Percentiles rank a stretch among this genome's conserved stretches.
Evolutionary conservation across 2,888 invertebrate genomes (phyloP).

Genomic region (Lycocerus yunnanus): DNA sequence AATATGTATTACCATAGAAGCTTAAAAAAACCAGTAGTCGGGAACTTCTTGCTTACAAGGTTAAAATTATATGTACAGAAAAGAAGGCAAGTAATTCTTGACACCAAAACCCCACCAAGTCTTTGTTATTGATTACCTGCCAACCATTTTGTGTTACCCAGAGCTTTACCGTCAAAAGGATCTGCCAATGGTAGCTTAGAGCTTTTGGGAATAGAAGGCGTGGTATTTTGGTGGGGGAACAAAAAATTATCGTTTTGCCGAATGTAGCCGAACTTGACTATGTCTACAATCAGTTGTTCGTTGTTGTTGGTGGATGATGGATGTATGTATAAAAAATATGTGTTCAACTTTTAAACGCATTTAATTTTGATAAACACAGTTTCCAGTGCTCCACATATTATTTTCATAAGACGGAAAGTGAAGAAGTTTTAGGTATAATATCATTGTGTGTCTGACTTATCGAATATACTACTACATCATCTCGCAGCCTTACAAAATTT

Average conservation of each 20-base stretch:
- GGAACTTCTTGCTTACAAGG: slow-evolving; percentile 42
- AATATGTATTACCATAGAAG: slow-evolving; percentile 17
- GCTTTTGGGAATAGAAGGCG: slow-evolving; percentile 35
- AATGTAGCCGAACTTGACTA: slow-evolving; percentile 36
- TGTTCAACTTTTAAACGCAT: background rate
- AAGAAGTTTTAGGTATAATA: background rate
- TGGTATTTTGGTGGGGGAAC: slow-evolving; percentile 35
- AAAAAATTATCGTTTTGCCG: slow-evolving; percentile 38
- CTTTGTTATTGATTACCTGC: slow-evolving; percentile 52
- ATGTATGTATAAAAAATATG: slow-evolving; percentile 25
- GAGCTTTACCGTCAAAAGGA: slow-evolving; percentile 42
- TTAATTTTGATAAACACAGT: background rate
- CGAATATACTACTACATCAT: background rate
- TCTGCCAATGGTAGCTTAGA: slow-evolving; percentile 44
- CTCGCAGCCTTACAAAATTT: background rate
- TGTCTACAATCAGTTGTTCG: slow-evolving; percentile 36
- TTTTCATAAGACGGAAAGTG: background rate
- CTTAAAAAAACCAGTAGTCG: slow-evolving; percentile 24
- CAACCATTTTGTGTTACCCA: slow-evolving; percentile 55
- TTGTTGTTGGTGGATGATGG: slow-evolving; percentile 30
- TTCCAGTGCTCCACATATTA: background rate
- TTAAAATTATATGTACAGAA: slow-evolving; percentile 48
- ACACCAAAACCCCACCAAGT: slow-evolving; percentile 39
- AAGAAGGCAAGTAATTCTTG: slow-evolving; percentile 46
- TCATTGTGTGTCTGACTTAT: background rate